Percentiles rank a stretch among this genome's conserved stretches.
These are phyloP conservation scores for Tichodroma muraria DNA, from an alignment of 2,113 vertebrate genomes.

Conservation along the genomic window DNA sequence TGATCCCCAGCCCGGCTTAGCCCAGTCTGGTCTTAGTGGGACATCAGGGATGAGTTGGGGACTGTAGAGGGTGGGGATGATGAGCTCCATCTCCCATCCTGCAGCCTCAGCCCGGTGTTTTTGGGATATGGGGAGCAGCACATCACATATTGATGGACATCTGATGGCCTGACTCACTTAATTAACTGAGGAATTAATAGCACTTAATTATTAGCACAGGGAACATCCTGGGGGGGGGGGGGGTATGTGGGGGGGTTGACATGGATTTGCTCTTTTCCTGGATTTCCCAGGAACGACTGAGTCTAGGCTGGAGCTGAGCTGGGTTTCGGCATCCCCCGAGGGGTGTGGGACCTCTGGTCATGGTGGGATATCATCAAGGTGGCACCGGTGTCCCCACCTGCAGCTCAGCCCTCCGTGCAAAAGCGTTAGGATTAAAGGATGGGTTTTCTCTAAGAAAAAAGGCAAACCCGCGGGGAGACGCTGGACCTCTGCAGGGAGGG, in stretches of 20 bases:
- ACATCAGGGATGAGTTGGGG: no score
- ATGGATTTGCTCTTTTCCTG: background rate
- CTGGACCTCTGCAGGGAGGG: background rate
- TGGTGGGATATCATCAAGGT: background rate
- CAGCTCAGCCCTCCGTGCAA: background rate
- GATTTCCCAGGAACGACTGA: background rate
- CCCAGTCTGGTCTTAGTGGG: background rate
- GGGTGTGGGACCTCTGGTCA: background rate
- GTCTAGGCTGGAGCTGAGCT: background rate
- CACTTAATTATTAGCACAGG: background rate
- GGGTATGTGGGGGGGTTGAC: background rate
- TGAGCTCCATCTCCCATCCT: rapidly evolving
- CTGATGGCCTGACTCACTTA: background rate
- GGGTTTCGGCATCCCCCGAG: background rate
- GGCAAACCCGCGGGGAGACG: background rate
- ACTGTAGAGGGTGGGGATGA: background rate
- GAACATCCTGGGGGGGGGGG: rapidly evolving
- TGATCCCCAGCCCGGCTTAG: background rate
- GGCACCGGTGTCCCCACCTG: background rate
- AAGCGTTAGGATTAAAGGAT: background rate
- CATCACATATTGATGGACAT: background rate
- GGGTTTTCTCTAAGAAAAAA: background rate
- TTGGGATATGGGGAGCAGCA: background rate
- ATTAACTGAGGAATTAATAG: background rate
- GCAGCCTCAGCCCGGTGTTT: background rate